phyloP scores from a whole-genome alignment of 2,888 invertebrate genomes.

The Tineola bisselliella region DNA sequence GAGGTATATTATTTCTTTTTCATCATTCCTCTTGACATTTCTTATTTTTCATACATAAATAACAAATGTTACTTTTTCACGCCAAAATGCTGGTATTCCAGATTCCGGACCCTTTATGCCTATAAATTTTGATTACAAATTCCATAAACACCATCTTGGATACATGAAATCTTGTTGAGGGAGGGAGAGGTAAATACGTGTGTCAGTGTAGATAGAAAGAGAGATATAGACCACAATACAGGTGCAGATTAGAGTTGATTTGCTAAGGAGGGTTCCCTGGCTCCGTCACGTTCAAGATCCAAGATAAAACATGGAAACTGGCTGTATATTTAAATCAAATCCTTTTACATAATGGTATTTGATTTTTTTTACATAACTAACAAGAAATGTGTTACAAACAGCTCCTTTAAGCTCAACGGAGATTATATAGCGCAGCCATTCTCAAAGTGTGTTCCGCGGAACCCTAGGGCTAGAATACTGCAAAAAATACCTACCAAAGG shows the following conservation, averaged over 20 bases:
- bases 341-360: not conserved
- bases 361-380: too few relatives aligned
- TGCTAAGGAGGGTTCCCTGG: constrained; percentile 22
- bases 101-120: not conserved
- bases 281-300: constrained; percentile 49
- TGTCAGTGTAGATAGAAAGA: not conserved
- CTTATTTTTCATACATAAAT: too few relatives aligned
- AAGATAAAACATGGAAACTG: constrained; percentile 50
- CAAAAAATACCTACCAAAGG: too few relatives aligned
- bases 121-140: not conserved
- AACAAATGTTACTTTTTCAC: too few relatives aligned
- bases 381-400: too few relatives aligned
- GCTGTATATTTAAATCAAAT: constrained; percentile 1
- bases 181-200: not conserved
- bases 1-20: too few relatives aligned
- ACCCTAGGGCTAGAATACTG: too few relatives aligned
- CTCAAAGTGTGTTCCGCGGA: too few relatives aligned
- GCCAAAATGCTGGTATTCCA: too few relatives aligned
- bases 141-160: not conserved
- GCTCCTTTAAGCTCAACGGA: too few relatives aligned
- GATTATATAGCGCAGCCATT: too few relatives aligned
- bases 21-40: too few relatives aligned
- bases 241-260: not conserved
- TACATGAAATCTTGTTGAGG: not conserved
- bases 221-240: not conserved